Conservation (phyloP, 1,140 invertebrate genomes). For the Drosophila cardini region DNA sequence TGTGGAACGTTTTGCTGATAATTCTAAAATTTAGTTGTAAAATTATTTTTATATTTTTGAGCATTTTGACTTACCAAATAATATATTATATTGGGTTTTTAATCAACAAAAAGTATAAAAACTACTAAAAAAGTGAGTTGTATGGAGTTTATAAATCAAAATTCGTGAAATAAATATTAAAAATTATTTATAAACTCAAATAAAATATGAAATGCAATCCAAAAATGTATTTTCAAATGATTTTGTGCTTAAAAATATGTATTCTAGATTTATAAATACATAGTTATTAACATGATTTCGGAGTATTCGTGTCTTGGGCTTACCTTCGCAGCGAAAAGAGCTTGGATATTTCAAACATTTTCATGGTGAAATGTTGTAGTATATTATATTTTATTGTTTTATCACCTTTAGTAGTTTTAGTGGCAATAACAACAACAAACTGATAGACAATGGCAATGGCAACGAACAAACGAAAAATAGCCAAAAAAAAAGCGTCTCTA, state of each 20-base stretch:
- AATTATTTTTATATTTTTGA: no score
- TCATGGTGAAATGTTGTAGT: conserved; percentile 50
- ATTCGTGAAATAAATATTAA: no score
- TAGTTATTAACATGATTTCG: neutral
- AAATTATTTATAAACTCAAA: no score
- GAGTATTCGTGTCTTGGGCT: conserved; percentile 24
- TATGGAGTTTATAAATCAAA: no score
- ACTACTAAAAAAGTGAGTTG: no score
- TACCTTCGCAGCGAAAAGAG: conserved; percentile 79
- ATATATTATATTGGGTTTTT: no score
- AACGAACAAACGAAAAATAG: conserved; percentile 16
- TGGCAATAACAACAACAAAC: conserved; percentile 21
- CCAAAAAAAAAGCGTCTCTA: conserved; percentile 21
- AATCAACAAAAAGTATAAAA: no score
- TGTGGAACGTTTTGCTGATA: neutral
- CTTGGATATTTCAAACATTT: conserved; percentile 83
- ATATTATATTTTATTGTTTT: conserved; percentile 40
- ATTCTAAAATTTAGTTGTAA: neutral
- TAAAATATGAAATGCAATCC: no score
- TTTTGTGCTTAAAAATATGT: no score
- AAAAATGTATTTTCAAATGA: no score
- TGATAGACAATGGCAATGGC: conserved; percentile 19
- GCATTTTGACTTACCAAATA: no score
- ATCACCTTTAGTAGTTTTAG: conserved; percentile 27
- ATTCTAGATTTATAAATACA: neutral